phyloP scores from a whole-genome alignment of 2,888 invertebrate species.

The Brenthis daphne region DNA sequence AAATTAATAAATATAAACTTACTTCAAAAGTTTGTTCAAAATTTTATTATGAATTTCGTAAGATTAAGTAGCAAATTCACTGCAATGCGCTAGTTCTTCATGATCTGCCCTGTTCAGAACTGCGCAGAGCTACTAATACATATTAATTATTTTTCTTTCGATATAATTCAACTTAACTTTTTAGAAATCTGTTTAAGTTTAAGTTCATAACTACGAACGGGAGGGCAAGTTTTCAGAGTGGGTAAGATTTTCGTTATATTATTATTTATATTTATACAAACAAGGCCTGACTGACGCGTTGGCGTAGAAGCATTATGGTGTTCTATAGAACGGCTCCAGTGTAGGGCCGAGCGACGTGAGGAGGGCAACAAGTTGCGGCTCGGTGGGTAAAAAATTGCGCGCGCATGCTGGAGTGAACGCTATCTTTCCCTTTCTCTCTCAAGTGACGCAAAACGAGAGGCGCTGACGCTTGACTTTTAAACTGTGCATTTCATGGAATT shows the following conservation, averaged over 20 bases:
- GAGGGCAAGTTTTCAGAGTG: no score
- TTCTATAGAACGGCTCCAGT: slow-evolving; percentile 4
- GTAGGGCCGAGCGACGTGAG: neutral
- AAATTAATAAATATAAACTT: no score
- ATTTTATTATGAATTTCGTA: neutral
- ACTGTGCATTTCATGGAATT: slow-evolving; percentile 27
- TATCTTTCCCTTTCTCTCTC: slow-evolving; percentile 37
- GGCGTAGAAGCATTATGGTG: neutral
- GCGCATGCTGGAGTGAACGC: slow-evolving; percentile 47
- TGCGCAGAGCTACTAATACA: no score
- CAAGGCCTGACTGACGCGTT: neutral
- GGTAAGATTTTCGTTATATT: neutral
- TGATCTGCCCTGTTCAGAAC: no score
- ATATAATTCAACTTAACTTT: no score
- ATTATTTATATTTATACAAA: no score
- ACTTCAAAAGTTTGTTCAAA: neutral
- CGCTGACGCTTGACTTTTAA: slow-evolving; percentile 16
- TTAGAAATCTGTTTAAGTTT: no score
- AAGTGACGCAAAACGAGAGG: slow-evolving; percentile 8
- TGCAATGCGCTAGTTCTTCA: slow-evolving; percentile 4
- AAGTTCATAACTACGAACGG: no score
- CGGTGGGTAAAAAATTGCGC: slow-evolving; percentile 48
- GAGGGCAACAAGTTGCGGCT: slow-evolving; percentile 54
- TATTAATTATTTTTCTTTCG: no score
- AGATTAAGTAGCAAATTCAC: neutral